Base-by-base conservation (phyloP, 2,888 invertebrate species). In the Monochamus alternatus region DNA sequence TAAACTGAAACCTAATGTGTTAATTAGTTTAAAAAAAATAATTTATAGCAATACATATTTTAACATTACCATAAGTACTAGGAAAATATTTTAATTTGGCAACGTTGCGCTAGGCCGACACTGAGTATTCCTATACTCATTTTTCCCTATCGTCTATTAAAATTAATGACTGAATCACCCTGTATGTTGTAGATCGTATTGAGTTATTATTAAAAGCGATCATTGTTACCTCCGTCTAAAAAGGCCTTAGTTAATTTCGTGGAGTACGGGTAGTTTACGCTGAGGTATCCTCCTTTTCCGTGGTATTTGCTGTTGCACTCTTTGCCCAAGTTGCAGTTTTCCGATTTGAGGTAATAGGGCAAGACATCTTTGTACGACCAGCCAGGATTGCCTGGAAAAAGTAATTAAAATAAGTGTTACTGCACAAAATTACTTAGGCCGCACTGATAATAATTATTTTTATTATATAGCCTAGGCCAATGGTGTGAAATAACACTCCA, bases 271-370 rank as follows among this genome's bases (percentile, higher is more conserved):
- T 93, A 91, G 85, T 93, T 92, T 0, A 93, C 91, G 66, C 90
- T 91, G 60, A 93, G 84, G 5, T 91, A 91, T 0, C 95, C 95
- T 14, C 91, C 90, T 8, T 89, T 90, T 73, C 90, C 91, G 88
- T 94, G 93, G 81, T 91, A 92, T 3, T 86, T 87, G 14, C 92
- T 89, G 59, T 87, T 82, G 86, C 85, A 73, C 81, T 66, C 30
- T 4, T 79, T 68, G 81, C 87, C 86, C 78, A 81, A 75, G n/a
- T 78, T 89, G 55, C 91, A 90, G 76, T 87, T 89, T 84, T 94
- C 94, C 0, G 92, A 91, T 87, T 93, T 92, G 74, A 90, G 88
- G 81, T 90, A 94, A 84, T 93, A 92, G 0, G 91, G 91, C 9
- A 91, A 86, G 3, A 89, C 91, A 0, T 93, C 92, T 0, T 89